phyloP scores from a whole-genome alignment of 2,113 vertebrate genomes.

The Ondatra zibethicus region DNA sequence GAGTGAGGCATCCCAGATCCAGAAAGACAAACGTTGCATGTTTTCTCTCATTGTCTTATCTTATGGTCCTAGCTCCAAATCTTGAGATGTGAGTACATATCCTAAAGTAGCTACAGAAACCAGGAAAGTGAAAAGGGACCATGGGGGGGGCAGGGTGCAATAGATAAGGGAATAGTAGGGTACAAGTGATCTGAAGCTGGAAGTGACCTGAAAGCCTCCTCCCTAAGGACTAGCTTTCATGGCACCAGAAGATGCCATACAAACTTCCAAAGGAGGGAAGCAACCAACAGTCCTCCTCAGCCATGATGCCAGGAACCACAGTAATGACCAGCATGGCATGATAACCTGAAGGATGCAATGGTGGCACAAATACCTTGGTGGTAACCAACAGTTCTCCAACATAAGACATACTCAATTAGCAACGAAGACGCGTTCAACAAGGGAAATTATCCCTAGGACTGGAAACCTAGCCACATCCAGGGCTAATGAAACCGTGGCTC shows the following conservation, averaged over 20 bases:
- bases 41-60: too few relatives aligned
- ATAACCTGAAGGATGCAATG: not conserved
- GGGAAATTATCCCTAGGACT: not conserved
- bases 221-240: not conserved
- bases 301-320: not conserved
- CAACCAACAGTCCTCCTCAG: not conserved
- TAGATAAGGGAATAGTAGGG: too few relatives aligned
- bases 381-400: not conserved
- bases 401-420: not conserved
- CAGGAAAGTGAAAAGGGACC: too few relatives aligned
- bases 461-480: not conserved
- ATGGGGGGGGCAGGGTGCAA: too few relatives aligned
- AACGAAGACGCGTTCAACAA: not conserved
- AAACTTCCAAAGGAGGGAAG: not conserved
- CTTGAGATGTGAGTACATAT: too few relatives aligned
- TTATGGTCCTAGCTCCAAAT: too few relatives aligned
- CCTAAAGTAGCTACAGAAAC: too few relatives aligned
- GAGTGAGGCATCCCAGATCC: too few relatives aligned
- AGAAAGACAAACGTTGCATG: too few relatives aligned
- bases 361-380: not conserved
- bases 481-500: not conserved
- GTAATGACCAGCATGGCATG: too few relatives aligned
- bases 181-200: too few relatives aligned
- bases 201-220: not conserved
- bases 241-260: not conserved